Percentiles rank a stretch among this genome's conserved stretches.
Evolutionary conservation across 2,888 invertebrate species (phyloP).

Genomic region (Malthinus flaveolus): DNA sequence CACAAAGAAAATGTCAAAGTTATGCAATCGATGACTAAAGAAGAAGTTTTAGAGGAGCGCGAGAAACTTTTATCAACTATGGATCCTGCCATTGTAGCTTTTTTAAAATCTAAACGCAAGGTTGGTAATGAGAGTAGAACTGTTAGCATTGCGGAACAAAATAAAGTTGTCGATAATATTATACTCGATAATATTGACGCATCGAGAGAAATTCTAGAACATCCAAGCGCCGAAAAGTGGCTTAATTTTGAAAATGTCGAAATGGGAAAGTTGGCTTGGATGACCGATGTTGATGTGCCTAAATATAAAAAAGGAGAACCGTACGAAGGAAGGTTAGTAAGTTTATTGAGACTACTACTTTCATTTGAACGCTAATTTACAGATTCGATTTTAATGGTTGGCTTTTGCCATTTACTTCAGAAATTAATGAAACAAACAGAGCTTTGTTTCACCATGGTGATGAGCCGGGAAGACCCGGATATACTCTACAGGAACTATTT

Average conservation of each 20-base stretch:
- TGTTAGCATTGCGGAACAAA: slow-evolving; percentile 50
- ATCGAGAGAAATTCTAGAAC: slow-evolving; percentile 58
- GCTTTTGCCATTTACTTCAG: slow-evolving; percentile 69
- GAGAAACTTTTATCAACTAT: slow-evolving; percentile 66
- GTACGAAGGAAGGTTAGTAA: slow-evolving; percentile 68
- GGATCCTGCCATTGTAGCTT: slow-evolving; percentile 70
- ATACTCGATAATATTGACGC: slow-evolving; percentile 57
- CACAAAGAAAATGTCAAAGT: slow-evolving; percentile 74
- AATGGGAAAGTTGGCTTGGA: slow-evolving; percentile 87
- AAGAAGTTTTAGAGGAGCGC: slow-evolving; percentile 76
- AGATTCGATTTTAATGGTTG: slow-evolving; percentile 83
- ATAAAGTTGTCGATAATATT: slow-evolving; percentile 42
- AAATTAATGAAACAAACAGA: slow-evolving; percentile 63
- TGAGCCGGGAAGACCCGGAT: slow-evolving; percentile 89
- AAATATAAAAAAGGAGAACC: slow-evolving; percentile 59
- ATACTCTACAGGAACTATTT: slow-evolving; percentile 85
- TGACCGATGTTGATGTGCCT: slow-evolving; percentile 69
- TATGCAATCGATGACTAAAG: slow-evolving; percentile 68
- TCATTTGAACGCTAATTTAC: slow-evolving; percentile 13
- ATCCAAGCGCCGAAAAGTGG: slow-evolving; percentile 72
- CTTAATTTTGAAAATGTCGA: slow-evolving; percentile 86
- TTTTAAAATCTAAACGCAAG: slow-evolving; percentile 60
- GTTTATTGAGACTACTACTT: neutral
- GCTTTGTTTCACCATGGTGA: slow-evolving; percentile 91
- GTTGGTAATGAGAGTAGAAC: slow-evolving; percentile 36